phyloP scores from a whole-genome alignment of 2,113 vertebrate genomes.

The Oncorhynchus mykiss region DNA sequence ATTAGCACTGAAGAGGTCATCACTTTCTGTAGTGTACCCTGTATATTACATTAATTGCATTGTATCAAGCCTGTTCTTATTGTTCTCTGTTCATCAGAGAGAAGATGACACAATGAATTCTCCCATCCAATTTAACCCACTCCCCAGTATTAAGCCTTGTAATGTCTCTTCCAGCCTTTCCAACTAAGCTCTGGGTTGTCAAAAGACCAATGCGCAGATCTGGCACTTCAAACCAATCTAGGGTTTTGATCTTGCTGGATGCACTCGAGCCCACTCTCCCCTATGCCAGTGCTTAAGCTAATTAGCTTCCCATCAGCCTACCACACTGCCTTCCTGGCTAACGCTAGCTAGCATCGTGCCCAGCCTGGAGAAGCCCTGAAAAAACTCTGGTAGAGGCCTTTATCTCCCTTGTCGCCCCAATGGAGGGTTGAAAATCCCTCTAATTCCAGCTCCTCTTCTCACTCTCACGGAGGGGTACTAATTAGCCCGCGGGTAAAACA shows the following conservation, averaged over 20 bases:
- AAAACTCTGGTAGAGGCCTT: slow-evolving; percentile 49
- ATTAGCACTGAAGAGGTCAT: no score
- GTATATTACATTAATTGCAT: not conserved
- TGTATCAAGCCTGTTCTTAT: not conserved
- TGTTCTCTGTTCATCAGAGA: not conserved
- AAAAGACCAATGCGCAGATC: slow-evolving; percentile 51
- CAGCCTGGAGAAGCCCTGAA: slow-evolving; percentile 45
- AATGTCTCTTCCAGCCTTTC: slow-evolving; percentile 49
- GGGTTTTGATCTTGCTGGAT: slow-evolving; percentile 51
- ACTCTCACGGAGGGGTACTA: slow-evolving; percentile 41
- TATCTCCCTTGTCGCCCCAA: slow-evolving; percentile 51
- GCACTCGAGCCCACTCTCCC: slow-evolving; percentile 33
- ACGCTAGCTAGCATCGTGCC: slow-evolving; percentile 30
- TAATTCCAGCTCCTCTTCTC: slow-evolving; percentile 44
- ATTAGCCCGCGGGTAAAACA: slow-evolving; percentile 44
- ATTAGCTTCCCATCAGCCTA: slow-evolving; percentile 65
- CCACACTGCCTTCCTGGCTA: slow-evolving; percentile 59
- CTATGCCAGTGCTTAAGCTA: slow-evolving; percentile 62
- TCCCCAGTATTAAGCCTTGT: slow-evolving; percentile 40
- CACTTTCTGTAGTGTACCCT: no score
- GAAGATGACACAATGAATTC: not conserved
- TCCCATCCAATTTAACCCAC: slow-evolving; percentile 38
- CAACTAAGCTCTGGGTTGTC: slow-evolving; percentile 52
- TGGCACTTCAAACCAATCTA: slow-evolving; percentile 49
- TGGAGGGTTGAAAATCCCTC: slow-evolving; percentile 55